Conservation (phyloP, 35 echinoderm and acorn worm genomes). For the Eucidaris tribuloides region DNA sequence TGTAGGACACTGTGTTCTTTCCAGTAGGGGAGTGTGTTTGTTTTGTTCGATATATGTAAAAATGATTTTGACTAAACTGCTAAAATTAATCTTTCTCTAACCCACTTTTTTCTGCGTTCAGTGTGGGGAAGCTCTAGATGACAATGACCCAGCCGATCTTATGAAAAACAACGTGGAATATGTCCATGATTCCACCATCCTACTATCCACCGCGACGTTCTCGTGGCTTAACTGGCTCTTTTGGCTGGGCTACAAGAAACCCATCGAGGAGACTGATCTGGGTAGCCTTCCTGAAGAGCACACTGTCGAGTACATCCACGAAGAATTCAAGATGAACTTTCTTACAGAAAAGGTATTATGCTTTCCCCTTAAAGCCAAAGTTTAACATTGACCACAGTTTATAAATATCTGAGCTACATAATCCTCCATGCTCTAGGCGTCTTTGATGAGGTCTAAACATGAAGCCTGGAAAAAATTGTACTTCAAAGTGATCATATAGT, state of each 20-base stretch:
- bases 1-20: too few species aligned
- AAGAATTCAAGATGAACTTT: constrained; percentile 28
- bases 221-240: constrained; percentile 66
- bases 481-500: too few species aligned
- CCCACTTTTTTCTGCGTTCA: neutral
- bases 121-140: neutral
- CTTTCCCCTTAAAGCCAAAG: too few species aligned
- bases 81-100: neutral
- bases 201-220: constrained; percentile 5
- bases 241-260: constrained; percentile 27
- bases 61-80: too few species aligned
- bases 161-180: neutral
- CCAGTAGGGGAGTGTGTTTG: too few species aligned
- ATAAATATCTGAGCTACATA: too few species aligned
- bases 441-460: too few species aligned
- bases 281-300: constrained; percentile 26
- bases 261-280: constrained; percentile 15
- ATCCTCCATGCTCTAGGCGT: too few species aligned
- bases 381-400: too few species aligned
- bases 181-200: constrained; percentile 16
- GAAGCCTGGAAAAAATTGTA: too few species aligned
- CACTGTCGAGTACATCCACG: neutral
- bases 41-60: too few species aligned
- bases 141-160: neutral
- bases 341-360: constrained; percentile 42